These are phyloP conservation scores for Lampropteryx suffumata DNA, from an alignment of 2,888 invertebrate genomes.

Conservation along the genomic window DNA sequence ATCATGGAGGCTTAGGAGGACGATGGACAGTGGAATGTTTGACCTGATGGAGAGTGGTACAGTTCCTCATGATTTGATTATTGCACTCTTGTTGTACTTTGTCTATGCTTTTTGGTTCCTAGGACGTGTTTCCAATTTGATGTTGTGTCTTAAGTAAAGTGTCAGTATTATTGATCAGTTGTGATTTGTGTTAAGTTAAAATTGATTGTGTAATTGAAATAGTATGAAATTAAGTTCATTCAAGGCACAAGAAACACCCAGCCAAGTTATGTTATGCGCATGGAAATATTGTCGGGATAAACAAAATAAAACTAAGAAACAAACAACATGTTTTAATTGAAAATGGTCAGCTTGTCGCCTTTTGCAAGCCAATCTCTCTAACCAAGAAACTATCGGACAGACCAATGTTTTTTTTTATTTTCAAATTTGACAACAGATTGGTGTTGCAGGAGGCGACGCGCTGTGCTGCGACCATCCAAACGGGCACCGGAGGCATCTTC, in stretches of 20 bases:
- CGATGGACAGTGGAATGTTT: slow-evolving; percentile 63
- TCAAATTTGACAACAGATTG: slow-evolving; percentile 53
- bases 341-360: slow-evolving; percentile 46
- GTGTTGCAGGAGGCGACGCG: slow-evolving; percentile 75
- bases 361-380: slow-evolving; percentile 55
- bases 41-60: slow-evolving; percentile 50
- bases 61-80: slow-evolving; percentile 17
- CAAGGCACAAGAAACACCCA: too few species aligned
- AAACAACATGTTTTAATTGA: slow-evolving; percentile 8
- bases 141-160: not conserved
- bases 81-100: slow-evolving; percentile 31
- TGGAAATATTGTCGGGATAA: not conserved
- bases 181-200: not conserved
- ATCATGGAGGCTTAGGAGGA: slow-evolving; percentile 63
- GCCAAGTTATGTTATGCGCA: not conserved
- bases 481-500: slow-evolving; percentile 66
- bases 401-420: slow-evolving; percentile 2
- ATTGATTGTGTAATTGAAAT: not conserved
- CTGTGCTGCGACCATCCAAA: slow-evolving; percentile 55
- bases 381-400: slow-evolving; percentile 2
- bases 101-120: slow-evolving; percentile 20
- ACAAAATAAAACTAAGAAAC: slow-evolving; percentile 5
- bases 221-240: not conserved
- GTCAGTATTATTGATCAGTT: not conserved
- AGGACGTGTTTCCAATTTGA: not conserved